These are phyloP conservation scores for Lepidonotus clava DNA, from an alignment of 2,888 invertebrate species.

Conservation along the genomic window DNA sequence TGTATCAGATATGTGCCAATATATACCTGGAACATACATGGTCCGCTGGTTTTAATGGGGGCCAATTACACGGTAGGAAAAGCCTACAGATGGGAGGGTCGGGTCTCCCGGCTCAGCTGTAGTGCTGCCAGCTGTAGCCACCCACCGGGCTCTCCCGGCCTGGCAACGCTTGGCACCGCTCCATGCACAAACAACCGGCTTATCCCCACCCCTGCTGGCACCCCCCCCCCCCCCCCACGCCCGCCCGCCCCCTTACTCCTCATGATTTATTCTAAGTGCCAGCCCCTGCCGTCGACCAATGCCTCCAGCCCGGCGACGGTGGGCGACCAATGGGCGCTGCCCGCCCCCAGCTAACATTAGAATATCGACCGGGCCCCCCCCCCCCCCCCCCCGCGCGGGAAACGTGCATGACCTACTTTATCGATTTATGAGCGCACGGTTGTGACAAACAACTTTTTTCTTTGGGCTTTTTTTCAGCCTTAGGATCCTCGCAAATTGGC, in stretches of 20 bases:
- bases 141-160: neutral
- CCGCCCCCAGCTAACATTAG: neutral
- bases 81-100: no score
- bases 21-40: no score
- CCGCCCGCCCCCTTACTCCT: neutral
- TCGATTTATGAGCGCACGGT: neutral
- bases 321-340: slow-evolving; percentile 5
- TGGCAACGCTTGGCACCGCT: slow-evolving; percentile 13
- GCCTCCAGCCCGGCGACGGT: slow-evolving; percentile 20
- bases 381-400: neutral
- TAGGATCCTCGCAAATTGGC: no score
- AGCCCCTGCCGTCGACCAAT: neutral
- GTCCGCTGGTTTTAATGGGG: no score
- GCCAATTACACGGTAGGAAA: no score
- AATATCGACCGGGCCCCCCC: slow-evolving; percentile 7
- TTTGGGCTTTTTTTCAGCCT: no score
- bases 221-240: neutral
- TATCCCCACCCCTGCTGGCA: neutral
- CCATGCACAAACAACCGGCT: neutral
- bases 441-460: slow-evolving; percentile 26
- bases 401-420: slow-evolving; percentile 15
- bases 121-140: neutral
- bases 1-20: no score
- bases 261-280: neutral
- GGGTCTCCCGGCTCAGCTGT: no score